Evolutionary conservation across 2,797 vertebrate genomes (phyloP), one percentile per base, ranked within the genome.

Genomic region (Sphenopsis melanotis): DNA sequence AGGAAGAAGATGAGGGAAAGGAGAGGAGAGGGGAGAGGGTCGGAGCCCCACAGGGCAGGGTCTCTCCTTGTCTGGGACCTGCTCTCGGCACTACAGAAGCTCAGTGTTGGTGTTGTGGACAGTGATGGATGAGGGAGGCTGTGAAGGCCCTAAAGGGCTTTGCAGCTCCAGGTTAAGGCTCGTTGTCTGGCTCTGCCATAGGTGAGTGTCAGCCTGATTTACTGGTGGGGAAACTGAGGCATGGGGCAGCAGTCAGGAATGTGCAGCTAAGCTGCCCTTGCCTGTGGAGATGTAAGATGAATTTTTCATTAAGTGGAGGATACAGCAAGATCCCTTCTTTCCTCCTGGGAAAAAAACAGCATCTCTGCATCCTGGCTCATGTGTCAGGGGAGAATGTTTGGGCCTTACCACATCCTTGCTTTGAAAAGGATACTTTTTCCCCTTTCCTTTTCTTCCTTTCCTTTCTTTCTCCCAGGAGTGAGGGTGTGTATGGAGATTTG

Each of bases 1-100:
- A 93, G 84, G 95, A 95, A 89, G 69, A 86, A 64, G 80, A 23
- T 17, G 74, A 80, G 72, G 78, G 64, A 53, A 89, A 71, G 76
- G 63, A 91, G 44, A 83, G 63, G 41, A 63, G 78, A 94, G 57
- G 37, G 23, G 75, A 85, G 56, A 63, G 46, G 34, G 72, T 32
- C 63, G 7, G 19, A 81, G 66, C 42, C 65, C 55, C 22, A 4
- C 69, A 82, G 60, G 52, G 50, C 85, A 59, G 32, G 50, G 47
- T 47, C 10, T 63, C 32, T 76, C 44, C 42, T 24, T 46, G 61
- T 26, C 78, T 57, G 78, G 77, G 77, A 68, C 59, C 36, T 63
- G 71, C 46, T 63, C 44, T 83, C 65, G 72, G 66, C 36, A 22
- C 68, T 71, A 23, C 46, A 84, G 57, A 86, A 66, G 1, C 26